Evolutionary conservation across 2,113 vertebrate genomes (phyloP).

Genomic region (Eretmochelys imbricata): DNA sequence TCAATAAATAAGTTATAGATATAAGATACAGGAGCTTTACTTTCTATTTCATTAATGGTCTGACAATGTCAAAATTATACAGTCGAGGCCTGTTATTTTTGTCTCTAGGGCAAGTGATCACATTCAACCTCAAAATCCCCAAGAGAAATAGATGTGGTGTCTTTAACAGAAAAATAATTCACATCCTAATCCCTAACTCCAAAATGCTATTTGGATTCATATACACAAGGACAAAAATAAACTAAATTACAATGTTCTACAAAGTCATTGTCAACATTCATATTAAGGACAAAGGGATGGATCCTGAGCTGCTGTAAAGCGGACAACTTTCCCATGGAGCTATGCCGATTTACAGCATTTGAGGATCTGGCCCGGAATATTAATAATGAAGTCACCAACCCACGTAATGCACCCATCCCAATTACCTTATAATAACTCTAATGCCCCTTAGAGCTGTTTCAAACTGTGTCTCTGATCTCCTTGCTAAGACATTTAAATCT

Average conservation of each 20-base stretch:
- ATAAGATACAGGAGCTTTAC: neutral
- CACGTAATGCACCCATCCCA: constrained; percentile 58
- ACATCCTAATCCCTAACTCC: neutral
- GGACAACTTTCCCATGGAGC: neutral
- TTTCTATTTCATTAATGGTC: neutral
- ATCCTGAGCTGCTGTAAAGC: constrained; percentile 29
- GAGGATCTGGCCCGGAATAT: constrained; percentile 45
- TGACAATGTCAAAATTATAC: neutral
- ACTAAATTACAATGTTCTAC: neutral
- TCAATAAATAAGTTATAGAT: rapidly evolving
- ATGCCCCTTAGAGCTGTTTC: constrained; percentile 70
- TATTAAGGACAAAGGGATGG: constrained; percentile 56
- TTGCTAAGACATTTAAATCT: constrained; percentile 76
- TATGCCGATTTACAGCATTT: constrained; percentile 41
- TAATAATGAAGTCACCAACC: constrained; percentile 64
- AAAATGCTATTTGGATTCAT: neutral
- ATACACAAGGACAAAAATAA: neutral
- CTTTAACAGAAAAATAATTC: neutral
- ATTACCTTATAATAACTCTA: constrained; percentile 55
- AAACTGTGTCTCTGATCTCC: constrained; percentile 68
- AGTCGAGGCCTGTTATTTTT: neutral
- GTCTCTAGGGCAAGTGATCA: neutral
- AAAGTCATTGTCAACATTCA: constrained; percentile 18
- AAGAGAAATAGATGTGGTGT: neutral
- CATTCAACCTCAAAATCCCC: neutral